phyloP scores from a whole-genome alignment of 2,888 invertebrate species.

The Folsomia manolachei region DNA sequence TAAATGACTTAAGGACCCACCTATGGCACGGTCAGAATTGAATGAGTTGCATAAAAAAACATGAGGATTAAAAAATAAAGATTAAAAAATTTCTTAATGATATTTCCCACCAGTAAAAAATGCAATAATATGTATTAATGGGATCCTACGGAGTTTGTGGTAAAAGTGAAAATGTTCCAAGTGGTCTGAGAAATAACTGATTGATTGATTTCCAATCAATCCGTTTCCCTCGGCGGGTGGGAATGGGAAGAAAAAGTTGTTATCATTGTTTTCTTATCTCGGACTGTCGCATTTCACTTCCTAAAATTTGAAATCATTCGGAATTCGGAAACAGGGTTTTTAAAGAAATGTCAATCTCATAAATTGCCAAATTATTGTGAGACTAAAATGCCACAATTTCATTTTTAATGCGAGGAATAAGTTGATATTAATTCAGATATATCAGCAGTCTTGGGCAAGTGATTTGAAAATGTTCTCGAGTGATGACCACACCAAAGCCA shows the following conservation, averaged over 20 bases:
- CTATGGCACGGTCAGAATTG: background rate
- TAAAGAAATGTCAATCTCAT: too few relatives aligned
- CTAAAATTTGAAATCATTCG: too few relatives aligned
- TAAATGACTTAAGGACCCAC: too few relatives aligned
- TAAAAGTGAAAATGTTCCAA: background rate
- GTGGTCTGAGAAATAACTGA: background rate
- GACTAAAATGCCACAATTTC: too few relatives aligned
- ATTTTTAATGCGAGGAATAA: too few relatives aligned
- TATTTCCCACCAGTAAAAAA: background rate
- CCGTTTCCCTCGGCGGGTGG: slow-evolving; percentile 22
- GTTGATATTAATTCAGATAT: too few relatives aligned
- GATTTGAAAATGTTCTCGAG: background rate
- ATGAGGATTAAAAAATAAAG: too few relatives aligned
- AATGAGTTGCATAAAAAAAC: background rate
- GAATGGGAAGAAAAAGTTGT: background rate
- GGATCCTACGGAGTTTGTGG: background rate
- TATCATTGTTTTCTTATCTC: too few relatives aligned
- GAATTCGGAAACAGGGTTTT: too few relatives aligned
- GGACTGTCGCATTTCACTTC: too few relatives aligned
- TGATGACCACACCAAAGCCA: background rate
- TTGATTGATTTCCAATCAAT: slow-evolving; percentile 37
- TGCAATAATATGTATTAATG: background rate
- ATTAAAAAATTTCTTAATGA: too few relatives aligned
- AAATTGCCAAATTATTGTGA: too few relatives aligned
- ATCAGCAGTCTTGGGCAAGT: background rate